Base-by-base conservation (phyloP, 2,888 invertebrate species). In the Cheilosia urbana region DNA sequence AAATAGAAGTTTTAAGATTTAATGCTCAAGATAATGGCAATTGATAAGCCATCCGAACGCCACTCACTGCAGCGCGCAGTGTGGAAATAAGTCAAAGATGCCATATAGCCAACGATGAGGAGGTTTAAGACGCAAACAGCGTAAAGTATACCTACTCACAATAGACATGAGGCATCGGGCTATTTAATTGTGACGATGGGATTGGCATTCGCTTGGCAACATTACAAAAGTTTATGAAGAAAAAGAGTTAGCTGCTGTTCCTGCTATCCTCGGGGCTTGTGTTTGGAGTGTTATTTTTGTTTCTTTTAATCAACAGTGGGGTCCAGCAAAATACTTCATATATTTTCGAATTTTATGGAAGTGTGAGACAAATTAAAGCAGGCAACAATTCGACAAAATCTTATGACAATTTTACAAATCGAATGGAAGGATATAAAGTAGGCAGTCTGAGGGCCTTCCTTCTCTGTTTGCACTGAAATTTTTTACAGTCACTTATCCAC, bases 21-120 rank as follows among this genome's bases (percentile, higher is more conserved):
- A 60, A 72, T 30, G 45, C 65, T 60, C 13, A 58, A 58, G 73
- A 80, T 80, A 73, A 73, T 62, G 73, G 47, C 62, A 30, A 73
- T 73, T 80, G 80, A 73, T 80, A 80, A 73, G 73, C 40, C 53
- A 40, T 34, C 24, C 53, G 49, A 34, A 49, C 57, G 63, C 58
- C 53, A 66, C 42, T 72, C 45, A 60, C 55, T 21, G 40, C 55
- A 30, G 30, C 27, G 27, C 51, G 13, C 0, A 73, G 57, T 80
- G 66, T 68, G 60, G 73, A 79, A 79, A 79, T 79, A 79, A 79
- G 72, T 66, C 72, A 73, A 65, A 79, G 53, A 73, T 73, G 80
- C 40, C 73, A 68, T 49, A 63, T 55, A 51, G 30, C 9, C 40
- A 34, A 19, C 37, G 19, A 60, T 40, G 24, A 40, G 37, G 24